Evolutionary conservation across 2,113 vertebrate species (phyloP).

Genomic region (Bostrychus sinensis): DNA sequence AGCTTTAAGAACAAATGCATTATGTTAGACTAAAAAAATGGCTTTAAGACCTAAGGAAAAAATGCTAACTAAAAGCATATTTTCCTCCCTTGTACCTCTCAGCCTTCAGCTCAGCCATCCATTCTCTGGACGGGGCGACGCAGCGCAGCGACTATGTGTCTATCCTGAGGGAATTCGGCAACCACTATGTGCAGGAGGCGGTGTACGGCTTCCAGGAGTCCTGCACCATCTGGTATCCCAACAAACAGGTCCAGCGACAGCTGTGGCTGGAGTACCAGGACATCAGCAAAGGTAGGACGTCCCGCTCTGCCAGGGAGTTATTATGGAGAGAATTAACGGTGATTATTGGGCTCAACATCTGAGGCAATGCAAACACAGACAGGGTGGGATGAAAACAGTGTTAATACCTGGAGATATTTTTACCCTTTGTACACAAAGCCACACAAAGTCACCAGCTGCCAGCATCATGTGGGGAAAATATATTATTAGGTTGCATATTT

Average conservation of each 20-base stretch:
- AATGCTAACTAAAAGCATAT: neutral
- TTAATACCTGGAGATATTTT: constrained; percentile 3
- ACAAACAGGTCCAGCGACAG: constrained; percentile 94
- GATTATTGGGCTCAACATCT: neutral
- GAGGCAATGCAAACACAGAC: neutral
- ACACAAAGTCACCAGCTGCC: neutral
- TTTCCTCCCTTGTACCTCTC: neutral
- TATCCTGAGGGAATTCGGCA: constrained; percentile 94
- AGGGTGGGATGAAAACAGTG: constrained; percentile 2
- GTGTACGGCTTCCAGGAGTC: constrained; percentile 97
- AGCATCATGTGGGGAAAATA: neutral
- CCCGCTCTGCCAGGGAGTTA: neutral
- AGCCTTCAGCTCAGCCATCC: constrained; percentile 94
- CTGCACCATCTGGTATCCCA: constrained; percentile 98
- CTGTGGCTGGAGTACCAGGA: constrained; percentile 99
- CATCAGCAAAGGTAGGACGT: constrained; percentile 92
- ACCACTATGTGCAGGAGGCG: constrained; percentile 97
- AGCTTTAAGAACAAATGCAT: neutral
- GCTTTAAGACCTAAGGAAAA: neutral
- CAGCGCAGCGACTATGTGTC: constrained; percentile 91
- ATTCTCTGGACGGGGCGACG: constrained; percentile 93
- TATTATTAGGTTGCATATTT: constrained; percentile 11
- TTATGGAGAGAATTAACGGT: neutral
- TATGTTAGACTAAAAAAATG: neutral
- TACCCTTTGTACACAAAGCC: constrained; percentile 1